Conservation (phyloP, 1,140 invertebrate genomes). For the Pseudomyrmex gracilis region DNA sequence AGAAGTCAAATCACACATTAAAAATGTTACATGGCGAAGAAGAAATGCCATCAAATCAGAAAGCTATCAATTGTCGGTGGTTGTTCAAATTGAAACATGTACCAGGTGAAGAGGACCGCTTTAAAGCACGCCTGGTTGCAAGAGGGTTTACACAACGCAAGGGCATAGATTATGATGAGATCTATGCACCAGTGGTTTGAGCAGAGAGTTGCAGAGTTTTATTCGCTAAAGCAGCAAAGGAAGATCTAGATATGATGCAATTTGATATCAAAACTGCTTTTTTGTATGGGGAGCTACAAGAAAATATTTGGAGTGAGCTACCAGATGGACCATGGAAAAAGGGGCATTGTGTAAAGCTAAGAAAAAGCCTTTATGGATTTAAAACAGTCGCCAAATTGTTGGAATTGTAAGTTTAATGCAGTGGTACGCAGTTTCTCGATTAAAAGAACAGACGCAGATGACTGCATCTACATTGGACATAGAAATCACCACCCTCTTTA, state of each 20-base stretch:
- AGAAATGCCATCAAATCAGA: neutral
- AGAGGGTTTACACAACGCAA: constrained; percentile 15
- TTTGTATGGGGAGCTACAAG: constrained; percentile 4
- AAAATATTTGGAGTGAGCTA: constrained; percentile 8
- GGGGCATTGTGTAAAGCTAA: constrained; percentile 69
- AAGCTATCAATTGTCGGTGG: constrained; percentile 8
- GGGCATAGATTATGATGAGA: constrained; percentile 20
- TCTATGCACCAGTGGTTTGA: constrained; percentile 32
- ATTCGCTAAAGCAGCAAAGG: neutral
- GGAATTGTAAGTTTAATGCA: constrained; percentile 64
- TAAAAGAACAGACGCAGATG: constrained; percentile 65
- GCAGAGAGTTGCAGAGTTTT: constrained; percentile 6
- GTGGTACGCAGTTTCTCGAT: constrained; percentile 70
- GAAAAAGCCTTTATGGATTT: constrained; percentile 78
- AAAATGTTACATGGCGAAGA: constrained; percentile 1
- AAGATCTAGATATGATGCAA: neutral
- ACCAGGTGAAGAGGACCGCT: neutral
- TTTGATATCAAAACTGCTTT: neutral
- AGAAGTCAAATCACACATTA: constrained; percentile 6
- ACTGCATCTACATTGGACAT: constrained; percentile 75
- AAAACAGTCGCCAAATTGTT: constrained; percentile 73
- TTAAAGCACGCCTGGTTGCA: constrained; percentile 27
- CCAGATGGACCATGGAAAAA: constrained; percentile 3
- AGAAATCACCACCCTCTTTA: constrained; percentile 19
- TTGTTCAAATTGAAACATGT: constrained; percentile 15